phyloP scores from a whole-genome alignment of 2,797 vertebrate species.

The Phoxinus dragarum region DNA sequence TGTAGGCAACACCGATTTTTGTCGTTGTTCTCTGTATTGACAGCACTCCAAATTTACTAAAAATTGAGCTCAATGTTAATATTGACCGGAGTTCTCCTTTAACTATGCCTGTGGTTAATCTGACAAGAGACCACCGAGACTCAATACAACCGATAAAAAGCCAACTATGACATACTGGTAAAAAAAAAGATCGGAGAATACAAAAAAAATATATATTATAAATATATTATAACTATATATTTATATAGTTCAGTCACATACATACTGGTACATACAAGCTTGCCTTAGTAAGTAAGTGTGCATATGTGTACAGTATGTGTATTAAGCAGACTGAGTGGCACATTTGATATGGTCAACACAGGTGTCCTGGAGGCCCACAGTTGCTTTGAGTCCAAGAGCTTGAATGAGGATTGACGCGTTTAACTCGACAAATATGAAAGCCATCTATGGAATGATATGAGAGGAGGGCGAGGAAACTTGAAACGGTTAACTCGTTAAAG shows the following conservation, averaged over 20 bases:
- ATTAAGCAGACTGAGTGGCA: constrained; percentile 16
- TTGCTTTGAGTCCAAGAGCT: constrained; percentile 41
- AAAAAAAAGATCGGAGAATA: neutral
- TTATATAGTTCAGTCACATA: no score
- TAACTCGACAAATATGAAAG: constrained; percentile 65
- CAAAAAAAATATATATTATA: no score
- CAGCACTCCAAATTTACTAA: no score
- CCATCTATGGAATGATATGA: constrained; percentile 57
- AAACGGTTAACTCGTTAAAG: constrained; percentile 46
- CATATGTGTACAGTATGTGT: neutral
- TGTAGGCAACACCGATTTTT: no score
- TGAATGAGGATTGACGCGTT: constrained; percentile 62
- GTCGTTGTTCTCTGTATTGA: no score
- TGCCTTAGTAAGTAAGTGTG: neutral
- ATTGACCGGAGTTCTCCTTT: no score
- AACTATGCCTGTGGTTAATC: neutral
- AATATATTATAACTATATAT: no score
- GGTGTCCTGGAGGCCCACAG: constrained; percentile 49
- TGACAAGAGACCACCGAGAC: no score
- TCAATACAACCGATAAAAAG: neutral
- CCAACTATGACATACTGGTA: neutral
- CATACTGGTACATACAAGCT: no score
- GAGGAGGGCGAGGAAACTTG: constrained; percentile 26
- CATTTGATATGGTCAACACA: constrained; percentile 60
- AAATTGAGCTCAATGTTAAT: no score